A percentile compares a stretch with the other conserved stretches of the same genome.
phyloP scores from a whole-genome alignment of 2,888 invertebrate genomes.

The Acheta domesticus region DNA sequence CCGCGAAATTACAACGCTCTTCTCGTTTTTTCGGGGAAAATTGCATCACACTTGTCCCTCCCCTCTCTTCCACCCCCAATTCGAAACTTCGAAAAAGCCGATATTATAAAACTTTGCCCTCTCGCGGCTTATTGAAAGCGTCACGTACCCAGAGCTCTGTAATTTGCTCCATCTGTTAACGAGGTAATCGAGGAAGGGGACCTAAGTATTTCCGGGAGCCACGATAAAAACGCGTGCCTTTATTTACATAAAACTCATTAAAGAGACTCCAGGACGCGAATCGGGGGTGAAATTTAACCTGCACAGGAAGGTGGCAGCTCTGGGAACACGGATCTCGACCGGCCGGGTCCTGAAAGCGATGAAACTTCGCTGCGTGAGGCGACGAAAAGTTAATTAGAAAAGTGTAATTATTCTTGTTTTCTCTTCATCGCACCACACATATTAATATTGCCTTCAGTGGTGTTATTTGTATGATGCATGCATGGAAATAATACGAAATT shows the following conservation, averaged over 20 bases:
- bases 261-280: neutral
- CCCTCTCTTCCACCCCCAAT: slow-evolving; percentile 18
- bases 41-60: neutral
- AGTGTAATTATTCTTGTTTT: slow-evolving; percentile 18
- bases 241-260: slow-evolving; percentile 18
- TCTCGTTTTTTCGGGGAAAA: neutral
- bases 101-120: neutral
- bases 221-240: slow-evolving; percentile 9
- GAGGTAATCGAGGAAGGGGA: neutral
- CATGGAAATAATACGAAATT: neutral
- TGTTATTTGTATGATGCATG: neutral
- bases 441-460: neutral
- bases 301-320: neutral
- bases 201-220: neutral
- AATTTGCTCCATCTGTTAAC: slow-evolving; percentile 18
- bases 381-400: neutral
- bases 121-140: neutral
- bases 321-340: neutral
- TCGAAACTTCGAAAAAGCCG: slow-evolving; percentile 8
- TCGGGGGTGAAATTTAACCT: slow-evolving; percentile 11
- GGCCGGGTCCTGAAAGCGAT: neutral
- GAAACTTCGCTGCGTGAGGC: neutral
- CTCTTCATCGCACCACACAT: neutral
- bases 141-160: neutral
- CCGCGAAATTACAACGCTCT: neutral